Evolutionary conservation across 2,797 vertebrate genomes (phyloP).

Genomic region (Ibycter americanus): DNA sequence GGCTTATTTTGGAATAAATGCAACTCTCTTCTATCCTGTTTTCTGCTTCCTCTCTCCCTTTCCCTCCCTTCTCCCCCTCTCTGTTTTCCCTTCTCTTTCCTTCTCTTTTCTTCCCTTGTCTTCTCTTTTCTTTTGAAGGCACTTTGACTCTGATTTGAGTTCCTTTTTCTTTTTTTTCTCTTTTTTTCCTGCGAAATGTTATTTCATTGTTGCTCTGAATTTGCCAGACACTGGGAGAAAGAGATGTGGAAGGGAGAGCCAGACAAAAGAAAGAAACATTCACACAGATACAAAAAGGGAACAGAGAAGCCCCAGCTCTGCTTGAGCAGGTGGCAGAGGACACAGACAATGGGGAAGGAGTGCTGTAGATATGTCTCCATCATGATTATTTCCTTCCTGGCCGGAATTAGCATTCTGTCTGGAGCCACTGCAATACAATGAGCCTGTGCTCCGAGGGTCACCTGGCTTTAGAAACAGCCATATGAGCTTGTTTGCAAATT

Average conservation of each 20-base stretch:
- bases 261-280: slow-evolving; percentile 42
- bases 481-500: slow-evolving; percentile 56
- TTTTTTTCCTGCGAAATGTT: background rate
- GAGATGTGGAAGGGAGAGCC: slow-evolving; percentile 17
- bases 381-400: slow-evolving; percentile 11
- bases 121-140: background rate
- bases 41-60: background rate
- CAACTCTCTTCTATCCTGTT: background rate
- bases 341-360: slow-evolving; percentile 38
- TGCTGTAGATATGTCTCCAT: slow-evolving; percentile 47
- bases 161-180: background rate
- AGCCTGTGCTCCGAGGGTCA: slow-evolving; percentile 12
- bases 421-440: background rate
- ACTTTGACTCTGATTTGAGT: background rate
- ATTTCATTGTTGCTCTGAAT: slow-evolving; percentile 5
- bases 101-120: background rate
- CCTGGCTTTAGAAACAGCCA: slow-evolving; percentile 42
- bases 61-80: background rate
- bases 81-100: background rate
- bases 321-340: slow-evolving; percentile 45
- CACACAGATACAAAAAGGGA: slow-evolving; percentile 5
- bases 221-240: slow-evolving; percentile 8
- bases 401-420: slow-evolving; percentile 50
- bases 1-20: background rate
- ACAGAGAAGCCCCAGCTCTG: background rate